These are phyloP conservation scores for Platysternon megacephalum DNA, from an alignment of 2,113 vertebrate genomes.

Conservation along the genomic window DNA sequence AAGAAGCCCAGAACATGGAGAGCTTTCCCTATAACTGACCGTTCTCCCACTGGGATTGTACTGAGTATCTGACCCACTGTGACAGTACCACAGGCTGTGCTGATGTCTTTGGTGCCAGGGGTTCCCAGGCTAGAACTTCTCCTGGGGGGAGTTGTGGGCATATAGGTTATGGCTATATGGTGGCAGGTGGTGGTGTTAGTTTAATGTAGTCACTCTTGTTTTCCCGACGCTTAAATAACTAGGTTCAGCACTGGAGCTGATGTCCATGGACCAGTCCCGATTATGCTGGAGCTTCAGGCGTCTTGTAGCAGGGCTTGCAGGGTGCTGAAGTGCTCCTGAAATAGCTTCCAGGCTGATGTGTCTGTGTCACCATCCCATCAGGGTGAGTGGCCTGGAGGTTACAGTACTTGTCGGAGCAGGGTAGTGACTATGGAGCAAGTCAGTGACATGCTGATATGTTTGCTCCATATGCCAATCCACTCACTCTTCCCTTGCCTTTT, in stretches of 20 bases:
- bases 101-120: neutral
- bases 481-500: neutral
- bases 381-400: neutral
- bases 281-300: neutral
- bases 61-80: neutral
- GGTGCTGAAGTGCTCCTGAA: neutral
- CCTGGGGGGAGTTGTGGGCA: neutral
- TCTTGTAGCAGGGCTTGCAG: neutral
- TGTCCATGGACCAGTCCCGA: neutral
- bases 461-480: neutral
- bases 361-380: neutral
- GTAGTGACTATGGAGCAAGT: too few relatives aligned
- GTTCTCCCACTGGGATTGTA: neutral
- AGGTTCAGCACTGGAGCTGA: neutral
- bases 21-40: too few relatives aligned
- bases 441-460: neutral
- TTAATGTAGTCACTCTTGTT: neutral
- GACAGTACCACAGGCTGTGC: neutral
- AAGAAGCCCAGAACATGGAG: neutral
- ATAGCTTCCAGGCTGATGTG: neutral
- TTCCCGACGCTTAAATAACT: neutral
- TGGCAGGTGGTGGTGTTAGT: neutral
- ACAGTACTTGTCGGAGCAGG: too few relatives aligned
- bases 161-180: neutral
- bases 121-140: neutral